Conservation (phyloP, 64 coral and sea anemone genomes). For the Pocillopora verrucosa region DNA sequence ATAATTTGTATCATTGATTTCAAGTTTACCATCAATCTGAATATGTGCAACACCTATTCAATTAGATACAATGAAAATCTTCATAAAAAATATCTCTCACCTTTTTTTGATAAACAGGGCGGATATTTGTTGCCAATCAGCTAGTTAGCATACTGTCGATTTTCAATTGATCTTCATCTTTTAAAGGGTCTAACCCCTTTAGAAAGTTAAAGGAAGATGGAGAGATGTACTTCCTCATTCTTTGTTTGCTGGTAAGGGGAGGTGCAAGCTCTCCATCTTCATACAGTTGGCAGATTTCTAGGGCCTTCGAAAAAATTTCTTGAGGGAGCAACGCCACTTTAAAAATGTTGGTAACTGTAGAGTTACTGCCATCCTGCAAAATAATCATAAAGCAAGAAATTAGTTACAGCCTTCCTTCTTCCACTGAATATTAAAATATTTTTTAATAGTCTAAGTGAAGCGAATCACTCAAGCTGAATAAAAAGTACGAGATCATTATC, state of each 20-base stretch:
- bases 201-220: not conserved
- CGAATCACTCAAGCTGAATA: no score
- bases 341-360: not conserved
- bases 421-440: not conserved
- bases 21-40: no score
- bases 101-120: no score
- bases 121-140: no score
- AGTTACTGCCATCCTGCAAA: not conserved
- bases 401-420: not conserved
- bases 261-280: not conserved
- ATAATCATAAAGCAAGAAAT: not conserved
- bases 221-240: not conserved
- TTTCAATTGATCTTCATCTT: not conserved
- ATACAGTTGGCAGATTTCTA: not conserved
- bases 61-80: no score
- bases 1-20: no score
- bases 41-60: no score
- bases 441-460: no score
- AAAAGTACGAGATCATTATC: no score
- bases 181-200: not conserved
- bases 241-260: not conserved
- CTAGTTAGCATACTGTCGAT: not conserved
- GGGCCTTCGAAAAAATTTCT: not conserved
- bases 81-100: no score
- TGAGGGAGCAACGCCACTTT: not conserved